Base-by-base conservation (phyloP, 2,888 invertebrate species). In the Andrena dorsata region DNA sequence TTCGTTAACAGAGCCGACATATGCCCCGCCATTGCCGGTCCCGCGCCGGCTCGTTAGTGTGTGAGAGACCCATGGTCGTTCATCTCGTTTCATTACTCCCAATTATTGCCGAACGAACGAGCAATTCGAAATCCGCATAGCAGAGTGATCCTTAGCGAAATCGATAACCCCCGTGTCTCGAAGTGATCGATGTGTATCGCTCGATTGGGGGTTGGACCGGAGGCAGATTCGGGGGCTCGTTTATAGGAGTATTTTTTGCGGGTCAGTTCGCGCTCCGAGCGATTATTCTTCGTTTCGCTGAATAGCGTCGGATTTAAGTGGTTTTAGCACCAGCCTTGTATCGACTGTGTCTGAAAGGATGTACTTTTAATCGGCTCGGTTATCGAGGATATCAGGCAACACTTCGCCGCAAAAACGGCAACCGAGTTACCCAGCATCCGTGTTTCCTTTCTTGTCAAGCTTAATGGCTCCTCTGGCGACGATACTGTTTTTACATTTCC, bases 51-150 rank as follows among this genome's bases (percentile, higher is more conserved):
- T 71, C 66, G 71, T 71, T 76, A 74, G 79, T 75, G 74, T 69
- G 28, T 26, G 51, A 68, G 82, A 64, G 82, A 69, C 60, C 74
- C 65, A 73, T 60, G 77, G 77, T 70, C 68, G 84, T 86, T 76
- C 83, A 75, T 68, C 76, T 74, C 85, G 82, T 84, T 85, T 84
- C 83, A 79, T 84, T 80, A 80, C 77, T 73, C 78, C 72, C 80
- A 85, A 85, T 85, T 86, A 84, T 80, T 78, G 74, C 49, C 60
- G 78, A 64, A 20, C 58, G 70, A 58, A 72, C 30, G 65, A 53
- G 23, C 68, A 47, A 65, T 23, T 64, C 16, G 64, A 35, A 41
- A 61, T 61, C 13, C 13, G 49, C 49, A 20, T 47, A 71, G n/a
- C 26, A n/a, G 13, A 23, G n/a, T 5, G 26, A n/a, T 35, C 47